Percentiles rank a stretch among this genome's conserved stretches.
Evolutionary conservation across 2,888 invertebrate species (phyloP).

Genomic region (Acrocyrtus sp.): DNA sequence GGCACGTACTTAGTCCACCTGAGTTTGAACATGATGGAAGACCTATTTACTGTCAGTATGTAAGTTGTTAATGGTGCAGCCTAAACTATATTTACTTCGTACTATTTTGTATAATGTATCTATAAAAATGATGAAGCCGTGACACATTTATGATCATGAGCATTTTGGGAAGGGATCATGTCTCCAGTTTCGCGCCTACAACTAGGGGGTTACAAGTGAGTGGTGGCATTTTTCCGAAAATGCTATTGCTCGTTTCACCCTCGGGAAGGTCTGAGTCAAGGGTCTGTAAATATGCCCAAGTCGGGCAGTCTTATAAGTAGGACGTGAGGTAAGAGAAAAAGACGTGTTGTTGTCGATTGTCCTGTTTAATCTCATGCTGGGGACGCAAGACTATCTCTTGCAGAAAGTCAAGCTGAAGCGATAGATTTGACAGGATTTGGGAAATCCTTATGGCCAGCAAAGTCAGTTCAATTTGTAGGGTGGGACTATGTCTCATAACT

Average conservation of each 20-base stretch:
- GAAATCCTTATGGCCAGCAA: slow-evolving; percentile 62
- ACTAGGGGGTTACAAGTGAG: slow-evolving; percentile 54
- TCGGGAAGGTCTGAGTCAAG: slow-evolving; percentile 64
- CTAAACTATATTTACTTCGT: no score
- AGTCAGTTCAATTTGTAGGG: slow-evolving; percentile 63
- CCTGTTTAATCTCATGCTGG: slow-evolving; percentile 54
- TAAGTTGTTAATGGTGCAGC: slow-evolving; percentile 63
- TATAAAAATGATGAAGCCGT: slow-evolving; percentile 43
- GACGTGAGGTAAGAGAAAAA: slow-evolving; percentile 62
- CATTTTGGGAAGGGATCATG: slow-evolving; percentile 42
- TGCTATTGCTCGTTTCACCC: slow-evolving; percentile 42
- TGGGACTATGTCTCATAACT: slow-evolving; percentile 57
- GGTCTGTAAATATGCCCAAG: slow-evolving; percentile 59
- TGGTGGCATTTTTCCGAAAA: neutral
- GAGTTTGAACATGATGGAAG: slow-evolving; percentile 76
- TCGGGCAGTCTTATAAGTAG: slow-evolving; percentile 59
- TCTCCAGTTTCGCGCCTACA: slow-evolving; percentile 63
- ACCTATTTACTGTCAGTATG: slow-evolving; percentile 74
- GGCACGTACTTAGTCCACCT: slow-evolving; percentile 81
- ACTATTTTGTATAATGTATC: neutral
- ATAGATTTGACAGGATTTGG: slow-evolving; percentile 55
- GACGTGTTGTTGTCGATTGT: slow-evolving; percentile 50
- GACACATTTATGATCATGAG: slow-evolving; percentile 19
- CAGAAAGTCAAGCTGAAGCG: slow-evolving; percentile 52
- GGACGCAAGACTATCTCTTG: slow-evolving; percentile 38